These are phyloP conservation scores for Oopsacas minuta DNA, from an alignment of 37 sponge, comb jelly and placozoan species.

Conservation along the genomic window DNA sequence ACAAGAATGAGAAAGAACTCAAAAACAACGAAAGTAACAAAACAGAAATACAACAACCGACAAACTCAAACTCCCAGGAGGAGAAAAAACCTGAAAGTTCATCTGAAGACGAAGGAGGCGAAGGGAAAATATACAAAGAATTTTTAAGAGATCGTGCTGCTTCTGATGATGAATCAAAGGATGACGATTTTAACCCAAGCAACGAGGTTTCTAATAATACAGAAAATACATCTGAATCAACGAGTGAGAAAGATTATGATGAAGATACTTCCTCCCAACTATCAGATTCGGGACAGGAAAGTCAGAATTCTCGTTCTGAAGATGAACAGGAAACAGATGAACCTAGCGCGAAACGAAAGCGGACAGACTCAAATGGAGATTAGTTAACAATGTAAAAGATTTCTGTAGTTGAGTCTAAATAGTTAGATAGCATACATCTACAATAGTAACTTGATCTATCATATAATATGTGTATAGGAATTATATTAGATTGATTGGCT, in stretches of 20 bases:
- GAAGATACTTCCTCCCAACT: not conserved
- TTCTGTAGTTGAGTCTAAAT: too few species aligned
- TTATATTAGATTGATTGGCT: not conserved
- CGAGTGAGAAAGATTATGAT: not conserved
- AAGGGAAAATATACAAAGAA: not conserved
- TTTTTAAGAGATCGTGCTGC: not conserved
- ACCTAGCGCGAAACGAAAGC: not conserved
- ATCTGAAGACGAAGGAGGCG: not conserved
- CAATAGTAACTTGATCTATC: not conserved
- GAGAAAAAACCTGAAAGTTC: not conserved
- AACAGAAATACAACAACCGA: not conserved
- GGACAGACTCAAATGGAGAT: not conserved
- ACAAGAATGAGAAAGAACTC: not conserved
- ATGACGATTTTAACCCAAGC: not conserved
- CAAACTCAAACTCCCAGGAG: not conserved
- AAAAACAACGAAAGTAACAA: not conserved
- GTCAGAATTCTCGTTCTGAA: not conserved
- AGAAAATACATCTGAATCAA: not conserved
- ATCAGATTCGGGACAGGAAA: not conserved
- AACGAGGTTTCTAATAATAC: not conserved
- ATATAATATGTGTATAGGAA: not conserved
- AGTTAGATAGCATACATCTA: not conserved
- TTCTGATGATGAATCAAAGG: not conserved
- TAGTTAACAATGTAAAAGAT: not conserved
- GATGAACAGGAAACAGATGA: not conserved